A percentile compares a stretch with the other conserved stretches of the same genome.
These are phyloP conservation scores for Drosophila neotestacea DNA, from an alignment of 2,888 invertebrate genomes.

Conservation along the genomic window DNA sequence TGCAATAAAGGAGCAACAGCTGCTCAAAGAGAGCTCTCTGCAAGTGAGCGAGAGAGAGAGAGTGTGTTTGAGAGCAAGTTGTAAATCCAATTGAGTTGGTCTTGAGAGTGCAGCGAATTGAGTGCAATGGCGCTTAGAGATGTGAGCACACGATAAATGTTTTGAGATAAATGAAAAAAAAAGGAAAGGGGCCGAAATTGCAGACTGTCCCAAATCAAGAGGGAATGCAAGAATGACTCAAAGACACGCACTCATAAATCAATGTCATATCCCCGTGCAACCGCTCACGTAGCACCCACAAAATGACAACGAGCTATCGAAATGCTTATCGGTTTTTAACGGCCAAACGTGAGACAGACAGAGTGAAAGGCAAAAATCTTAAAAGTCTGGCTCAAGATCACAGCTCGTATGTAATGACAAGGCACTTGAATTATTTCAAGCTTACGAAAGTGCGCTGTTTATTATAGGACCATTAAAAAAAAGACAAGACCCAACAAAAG, in stretches of 20 bases:
- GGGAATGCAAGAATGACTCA: conserved; percentile 35
- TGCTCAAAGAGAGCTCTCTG: conserved; percentile 17
- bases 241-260: conserved; percentile 56
- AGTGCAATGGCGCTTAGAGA: conserved; percentile 10
- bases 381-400: conserved; percentile 33
- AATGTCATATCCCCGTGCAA: conserved; percentile 44
- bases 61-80: neutral
- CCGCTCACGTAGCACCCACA: conserved; percentile 47
- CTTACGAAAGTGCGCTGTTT: conserved; percentile 59
- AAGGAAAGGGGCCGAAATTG: neutral
- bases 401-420: conserved; percentile 58
- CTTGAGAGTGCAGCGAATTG: neutral
- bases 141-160: neutral
- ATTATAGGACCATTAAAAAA: conserved; percentile 50
- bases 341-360: conserved; percentile 30
- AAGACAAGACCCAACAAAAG: conserved; percentile 1
- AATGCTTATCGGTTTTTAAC: conserved; percentile 40
- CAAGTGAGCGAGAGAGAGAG: conserved; percentile 14
- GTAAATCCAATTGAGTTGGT: neutral
- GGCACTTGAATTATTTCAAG: conserved; percentile 69
- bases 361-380: conserved; percentile 36
- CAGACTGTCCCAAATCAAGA: conserved; percentile 14
- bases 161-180: neutral
- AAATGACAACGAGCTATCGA: conserved; percentile 28
- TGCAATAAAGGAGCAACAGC: conserved; percentile 52